Base-by-base conservation (phyloP, 2,797 vertebrate genomes). In the Mycteria americana region DNA sequence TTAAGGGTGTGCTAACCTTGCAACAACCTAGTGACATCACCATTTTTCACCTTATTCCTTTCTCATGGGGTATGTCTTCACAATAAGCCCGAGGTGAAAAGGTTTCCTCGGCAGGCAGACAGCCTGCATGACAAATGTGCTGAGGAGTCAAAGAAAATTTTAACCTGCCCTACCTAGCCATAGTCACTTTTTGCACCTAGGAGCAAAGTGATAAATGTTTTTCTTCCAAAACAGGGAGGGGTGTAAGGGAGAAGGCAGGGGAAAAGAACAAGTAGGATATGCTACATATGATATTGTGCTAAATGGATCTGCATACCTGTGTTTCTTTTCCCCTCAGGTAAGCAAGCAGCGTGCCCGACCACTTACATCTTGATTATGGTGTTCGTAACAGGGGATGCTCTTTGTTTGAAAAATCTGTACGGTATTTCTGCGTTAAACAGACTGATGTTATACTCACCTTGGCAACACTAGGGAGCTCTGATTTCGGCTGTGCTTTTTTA, bases 1-100 rank as follows among this genome's bases (percentile, higher is more conserved):
- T 98, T 98, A 98, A 96, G 97, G 98, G 98, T 99, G 98, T 99
- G 98, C 98, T 99, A 98, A 99, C 99, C 98, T 99, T 98, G 98
- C 98, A 99, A 98, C 98, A 98, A 98, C 98, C 97, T 97, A 92
- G 97, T 98, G 98, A 98, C 98, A 98, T 98, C 98, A 98, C 98
- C 98, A 98, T 98, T 98, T 98, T 98, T 99, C 98, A 98, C 98
- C 97, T 97, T 95, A 97, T 97, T 95, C 94, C 97, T 89, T 97
- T 98, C 98, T 98, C 98, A 96, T 90, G 96, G 97, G 97, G 97
- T 95, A 95, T 23, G 75, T 94, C 97, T 97, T 97, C 97, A 95
- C 97, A 97, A 97, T 97, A 97, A 98, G 98, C 97, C 95, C 23
- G 97, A 97, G 92, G 98, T 98, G 98, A 98, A 97, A 98, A 98